Conservation (phyloP, 2,888 invertebrate species). For the Ophion slaviceki region DNA sequence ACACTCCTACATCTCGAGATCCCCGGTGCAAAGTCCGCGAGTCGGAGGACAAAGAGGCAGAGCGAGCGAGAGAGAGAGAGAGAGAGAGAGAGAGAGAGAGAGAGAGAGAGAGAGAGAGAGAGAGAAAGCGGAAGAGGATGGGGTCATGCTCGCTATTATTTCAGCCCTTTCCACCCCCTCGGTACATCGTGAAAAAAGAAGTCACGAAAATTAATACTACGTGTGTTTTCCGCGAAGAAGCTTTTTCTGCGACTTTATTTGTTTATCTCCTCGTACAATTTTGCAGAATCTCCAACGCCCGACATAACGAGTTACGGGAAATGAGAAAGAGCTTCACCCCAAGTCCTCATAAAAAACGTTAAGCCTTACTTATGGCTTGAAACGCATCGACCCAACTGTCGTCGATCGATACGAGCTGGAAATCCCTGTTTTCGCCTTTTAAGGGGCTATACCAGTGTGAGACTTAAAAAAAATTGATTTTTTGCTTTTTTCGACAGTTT, state of each 20-base stretch:
- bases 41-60: slow-evolving; percentile 37
- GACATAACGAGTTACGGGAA: slow-evolving; percentile 2
- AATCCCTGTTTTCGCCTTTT: no score
- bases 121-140: slow-evolving; percentile 21
- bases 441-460: no score
- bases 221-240: slow-evolving; percentile 53
- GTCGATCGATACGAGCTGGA: no score
- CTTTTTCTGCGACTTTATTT: slow-evolving; percentile 43
- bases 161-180: slow-evolving; percentile 57
- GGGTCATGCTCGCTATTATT: slow-evolving; percentile 43
- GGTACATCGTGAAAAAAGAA: slow-evolving; percentile 50
- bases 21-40: slow-evolving; percentile 52
- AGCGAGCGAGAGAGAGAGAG: neutral
- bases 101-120: neutral
- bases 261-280: slow-evolving; percentile 50
- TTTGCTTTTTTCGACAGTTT: no score
- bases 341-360: neutral
- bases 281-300: slow-evolving; percentile 35
- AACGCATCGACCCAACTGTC: no score
- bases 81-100: neutral
- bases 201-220: slow-evolving; percentile 52
- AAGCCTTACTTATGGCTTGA: neutral
- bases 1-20: slow-evolving; percentile 68
- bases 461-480: no score
- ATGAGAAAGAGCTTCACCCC: neutral